Evolutionary conservation across 2,888 invertebrate genomes (phyloP), one percentile per base, ranked within the genome.

Genomic region (Pachliopta kotzebuea): DNA sequence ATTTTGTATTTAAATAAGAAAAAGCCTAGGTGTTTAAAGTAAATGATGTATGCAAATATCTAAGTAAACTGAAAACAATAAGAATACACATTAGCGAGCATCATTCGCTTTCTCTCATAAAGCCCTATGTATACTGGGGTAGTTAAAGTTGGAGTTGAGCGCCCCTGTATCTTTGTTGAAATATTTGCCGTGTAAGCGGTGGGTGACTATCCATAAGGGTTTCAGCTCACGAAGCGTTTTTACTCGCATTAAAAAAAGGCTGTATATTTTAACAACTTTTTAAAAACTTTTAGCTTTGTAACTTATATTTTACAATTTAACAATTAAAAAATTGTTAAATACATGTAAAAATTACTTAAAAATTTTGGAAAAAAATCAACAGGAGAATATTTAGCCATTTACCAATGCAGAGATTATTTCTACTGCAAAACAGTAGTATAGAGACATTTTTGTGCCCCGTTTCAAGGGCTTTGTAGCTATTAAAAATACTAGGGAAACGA

Each of bases 161-260:
- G 85, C 78, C 86, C 83, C 83, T 85, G 85, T 85, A 87, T 88
- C 88, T 88, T 85, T 87, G 87, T 86, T 82, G 84, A 87, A 89
- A 89, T 89, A 90, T 90, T 90, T 90, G 87, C 88, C 72, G 80
- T 86, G 86, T 84, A 85, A 86, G 86, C 88, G 80, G 72, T 72
- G 77, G 70, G 78, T 80, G 81, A 81, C 84, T 84, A 77, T 79
- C 67, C 68, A 50, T 75, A 69, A 81, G 71, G 82, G 70, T 45
- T 17, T 17, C 67, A 53, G 55, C 75, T 79, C 74, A 83, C 67
- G 64, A 11, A 53, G 56, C 71, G 69, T 60, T 58, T 60, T 55
- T 62, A 54, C 18, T 21, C 20, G 4, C n/a, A 55, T 26, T 20
- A 31, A 31, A 31, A 31, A 31, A 31, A 31, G 26, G 4, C 26